Evolutionary conservation across 2,113 vertebrate genomes (phyloP).

Genomic region (Barbus barbus): DNA sequence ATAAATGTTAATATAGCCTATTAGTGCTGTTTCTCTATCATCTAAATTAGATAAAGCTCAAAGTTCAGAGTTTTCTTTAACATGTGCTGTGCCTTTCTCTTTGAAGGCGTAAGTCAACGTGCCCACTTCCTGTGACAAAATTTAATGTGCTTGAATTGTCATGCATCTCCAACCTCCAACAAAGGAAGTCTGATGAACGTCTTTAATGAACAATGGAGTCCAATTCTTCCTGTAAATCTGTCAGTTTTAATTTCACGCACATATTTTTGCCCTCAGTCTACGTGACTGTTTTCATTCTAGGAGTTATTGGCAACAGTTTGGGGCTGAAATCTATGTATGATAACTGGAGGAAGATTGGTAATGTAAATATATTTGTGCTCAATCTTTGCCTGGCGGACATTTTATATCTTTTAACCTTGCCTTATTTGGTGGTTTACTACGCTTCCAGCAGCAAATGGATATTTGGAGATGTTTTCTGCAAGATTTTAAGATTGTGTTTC

Average conservation of each 20-base stretch:
- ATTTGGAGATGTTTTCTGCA: constrained; percentile 78
- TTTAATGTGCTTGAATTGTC: too few relatives aligned
- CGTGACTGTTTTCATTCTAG: constrained; percentile 72
- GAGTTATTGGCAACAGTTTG: constrained; percentile 72
- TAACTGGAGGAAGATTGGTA: constrained; percentile 59
- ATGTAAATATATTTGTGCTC: constrained; percentile 71
- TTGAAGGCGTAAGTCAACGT: background rate
- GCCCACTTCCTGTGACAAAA: constrained; percentile 22
- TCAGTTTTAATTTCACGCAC: constrained; percentile 60
- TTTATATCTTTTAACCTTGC: constrained; percentile 78
- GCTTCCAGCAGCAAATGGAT: constrained; percentile 63
- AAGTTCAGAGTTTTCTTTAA: background rate
- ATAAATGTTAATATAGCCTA: too few relatives aligned
- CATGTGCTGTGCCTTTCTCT: background rate
- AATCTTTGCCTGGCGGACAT: constrained; percentile 80
- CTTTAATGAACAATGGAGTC: background rate
- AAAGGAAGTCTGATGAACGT: background rate
- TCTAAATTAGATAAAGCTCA: background rate
- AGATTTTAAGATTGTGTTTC: constrained; percentile 74
- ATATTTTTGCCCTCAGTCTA: constrained; percentile 73
- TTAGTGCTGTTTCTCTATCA: background rate
- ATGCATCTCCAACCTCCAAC: background rate
- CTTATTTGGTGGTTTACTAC: constrained; percentile 78
- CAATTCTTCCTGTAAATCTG: background rate
- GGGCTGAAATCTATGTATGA: constrained; percentile 65